phyloP scores from a whole-genome alignment of 2,888 invertebrate species.

The Scaptomyza caliginosa region DNA sequence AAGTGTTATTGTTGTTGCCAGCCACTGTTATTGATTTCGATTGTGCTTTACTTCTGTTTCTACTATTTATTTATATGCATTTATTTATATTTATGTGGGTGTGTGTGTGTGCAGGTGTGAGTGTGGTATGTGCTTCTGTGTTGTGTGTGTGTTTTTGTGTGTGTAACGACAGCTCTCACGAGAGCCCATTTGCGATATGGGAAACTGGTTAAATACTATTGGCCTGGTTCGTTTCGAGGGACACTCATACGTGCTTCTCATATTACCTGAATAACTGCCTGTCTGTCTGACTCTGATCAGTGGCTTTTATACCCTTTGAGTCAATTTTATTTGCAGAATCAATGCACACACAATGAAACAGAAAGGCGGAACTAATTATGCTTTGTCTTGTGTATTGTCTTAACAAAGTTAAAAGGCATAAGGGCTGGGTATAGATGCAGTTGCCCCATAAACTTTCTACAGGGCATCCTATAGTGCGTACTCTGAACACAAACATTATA shows the following conservation, averaged over 20 bases:
- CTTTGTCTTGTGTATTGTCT: too few relatives aligned
- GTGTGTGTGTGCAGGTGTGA: neutral
- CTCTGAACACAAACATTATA: neutral
- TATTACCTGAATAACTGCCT: constrained; percentile 9
- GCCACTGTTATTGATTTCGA: constrained; percentile 50
- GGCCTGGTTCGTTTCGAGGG: constrained; percentile 2
- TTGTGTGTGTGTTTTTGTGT: neutral
- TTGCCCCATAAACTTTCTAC: neutral
- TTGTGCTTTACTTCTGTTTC: constrained; percentile 40
- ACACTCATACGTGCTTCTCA: neutral
- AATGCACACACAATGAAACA: neutral
- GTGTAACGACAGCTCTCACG: constrained; percentile 3
- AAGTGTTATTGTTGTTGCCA: constrained; percentile 30
- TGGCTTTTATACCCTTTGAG: neutral
- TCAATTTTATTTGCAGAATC: neutral
- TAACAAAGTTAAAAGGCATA: too few relatives aligned
- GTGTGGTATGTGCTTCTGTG: constrained; percentile 4
- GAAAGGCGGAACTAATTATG: too few relatives aligned
- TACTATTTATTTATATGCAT: constrained; percentile 53
- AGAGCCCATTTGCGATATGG: constrained; percentile 15
- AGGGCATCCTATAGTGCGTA: neutral
- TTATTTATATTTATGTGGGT: constrained; percentile 55
- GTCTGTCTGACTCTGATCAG: neutral
- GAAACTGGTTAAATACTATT: constrained; percentile 20
- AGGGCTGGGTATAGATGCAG: neutral